A percentile compares a stretch with the other conserved stretches of the same genome.
Evolutionary conservation across 2,113 vertebrate genomes (phyloP).

Genomic region (Coreoperca whiteheadi): DNA sequence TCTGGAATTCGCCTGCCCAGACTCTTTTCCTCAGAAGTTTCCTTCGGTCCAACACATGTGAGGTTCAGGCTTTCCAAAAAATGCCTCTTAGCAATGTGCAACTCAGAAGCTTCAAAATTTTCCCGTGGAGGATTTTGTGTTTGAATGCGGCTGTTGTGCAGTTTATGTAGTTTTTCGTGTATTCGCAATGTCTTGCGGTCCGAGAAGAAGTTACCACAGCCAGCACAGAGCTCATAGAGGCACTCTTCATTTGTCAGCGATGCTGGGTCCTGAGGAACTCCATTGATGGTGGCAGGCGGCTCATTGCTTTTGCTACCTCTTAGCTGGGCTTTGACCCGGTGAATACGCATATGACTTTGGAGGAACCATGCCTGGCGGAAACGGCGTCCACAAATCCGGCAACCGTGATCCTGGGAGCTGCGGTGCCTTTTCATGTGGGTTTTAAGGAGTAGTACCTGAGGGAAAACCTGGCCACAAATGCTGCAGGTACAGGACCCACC

Average conservation of each 20-base stretch:
- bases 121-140: conserved; percentile 46
- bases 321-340: conserved; percentile 89
- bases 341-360: conserved; percentile 98
- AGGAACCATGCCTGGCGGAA: conserved; percentile 99
- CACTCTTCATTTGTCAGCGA: conserved; percentile 88
- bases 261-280: conserved; percentile 89
- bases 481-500: conserved; percentile 88
- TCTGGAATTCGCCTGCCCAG: conserved; percentile 88
- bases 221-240: conserved; percentile 93
- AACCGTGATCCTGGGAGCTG: conserved; percentile 92
- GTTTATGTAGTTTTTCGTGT: conserved; percentile 90
- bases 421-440: conserved; percentile 96
- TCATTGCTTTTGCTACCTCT: conserved; percentile 82
- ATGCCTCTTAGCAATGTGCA: conserved; percentile 75
- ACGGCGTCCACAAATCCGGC: conserved; percentile 94
- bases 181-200: conserved; percentile 89
- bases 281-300: conserved; percentile 90
- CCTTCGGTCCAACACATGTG: conserved; percentile 72
- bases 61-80: conserved; percentile 90
- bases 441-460: conserved; percentile 94
- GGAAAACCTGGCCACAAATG: conserved; percentile 93
- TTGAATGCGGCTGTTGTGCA: conserved; percentile 30
- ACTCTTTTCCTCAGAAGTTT: conserved; percentile 66
- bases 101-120: conserved; percentile 37
- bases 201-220: conserved; percentile 95